A percentile compares a stretch with the other conserved stretches of the same genome.
phyloP scores from a whole-genome alignment of 2,113 vertebrate genomes.

The Tonatia bakeri region DNA sequence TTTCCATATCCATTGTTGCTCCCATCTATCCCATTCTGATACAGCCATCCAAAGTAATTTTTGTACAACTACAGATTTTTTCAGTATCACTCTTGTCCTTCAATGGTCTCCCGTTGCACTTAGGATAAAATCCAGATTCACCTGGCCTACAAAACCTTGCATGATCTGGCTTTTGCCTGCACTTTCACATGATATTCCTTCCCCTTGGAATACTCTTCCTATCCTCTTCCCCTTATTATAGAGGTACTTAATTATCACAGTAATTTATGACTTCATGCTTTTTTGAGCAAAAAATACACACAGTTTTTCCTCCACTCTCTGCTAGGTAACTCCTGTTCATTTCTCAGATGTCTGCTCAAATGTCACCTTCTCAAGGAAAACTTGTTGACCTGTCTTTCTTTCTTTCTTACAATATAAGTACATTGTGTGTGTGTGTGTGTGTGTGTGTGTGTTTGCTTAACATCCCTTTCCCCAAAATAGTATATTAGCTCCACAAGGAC shows the following conservation, averaged over 20 bases:
- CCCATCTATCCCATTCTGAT: neutral
- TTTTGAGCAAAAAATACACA: slow-evolving; percentile 14
- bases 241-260: neutral
- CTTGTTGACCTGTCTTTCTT: neutral
- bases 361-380: neutral
- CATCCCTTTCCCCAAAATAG: neutral
- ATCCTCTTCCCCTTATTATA: neutral
- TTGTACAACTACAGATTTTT: neutral
- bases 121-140: no score
- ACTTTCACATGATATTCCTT: neutral
- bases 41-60: neutral
- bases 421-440: neutral
- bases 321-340: neutral
- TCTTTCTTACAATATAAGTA: neutral
- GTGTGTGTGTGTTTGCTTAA: neutral
- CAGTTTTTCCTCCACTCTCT: neutral
- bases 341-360: neutral
- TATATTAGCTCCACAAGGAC: neutral
- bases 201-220: neutral
- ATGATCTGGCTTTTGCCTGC: neutral
- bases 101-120: neutral
- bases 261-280: neutral
- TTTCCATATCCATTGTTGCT: neutral
- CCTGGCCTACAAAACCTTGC: no score
- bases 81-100: neutral